Conservation (phyloP, 2,888 invertebrate genomes). For the Cheilosia impressa region DNA sequence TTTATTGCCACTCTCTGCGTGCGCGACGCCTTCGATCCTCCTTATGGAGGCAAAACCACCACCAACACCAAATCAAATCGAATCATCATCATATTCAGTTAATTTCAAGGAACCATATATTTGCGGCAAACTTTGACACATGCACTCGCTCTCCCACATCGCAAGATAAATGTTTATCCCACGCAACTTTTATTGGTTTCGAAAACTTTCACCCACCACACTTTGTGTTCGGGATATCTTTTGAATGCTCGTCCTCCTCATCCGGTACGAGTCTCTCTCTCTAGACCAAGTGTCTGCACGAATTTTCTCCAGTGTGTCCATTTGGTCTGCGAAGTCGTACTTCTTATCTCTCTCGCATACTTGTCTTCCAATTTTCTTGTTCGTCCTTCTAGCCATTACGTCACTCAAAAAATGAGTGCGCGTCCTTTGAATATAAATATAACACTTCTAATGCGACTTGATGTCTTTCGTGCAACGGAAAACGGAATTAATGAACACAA, state of each 20-base stretch:
- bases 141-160: neutral
- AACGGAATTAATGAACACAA: slow-evolving; percentile 29
- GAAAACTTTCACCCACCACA: slow-evolving; percentile 31
- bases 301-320: slow-evolving; percentile 13
- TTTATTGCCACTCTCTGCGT: neutral
- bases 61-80: neutral
- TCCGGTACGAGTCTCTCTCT: slow-evolving; percentile 9
- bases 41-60: no score
- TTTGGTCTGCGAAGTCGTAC: slow-evolving; percentile 3
- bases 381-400: neutral
- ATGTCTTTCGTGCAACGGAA: slow-evolving; percentile 12
- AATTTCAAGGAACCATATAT: slow-evolving; percentile 2
- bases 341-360: slow-evolving; percentile 11
- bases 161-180: neutral
- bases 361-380: neutral
- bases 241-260: neutral
- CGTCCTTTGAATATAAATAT: slow-evolving; percentile 40
- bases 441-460: slow-evolving; percentile 1
- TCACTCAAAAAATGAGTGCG: neutral
- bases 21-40: neutral
- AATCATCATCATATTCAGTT: slow-evolving; percentile 27
- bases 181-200: slow-evolving; percentile 31
- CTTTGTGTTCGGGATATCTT: neutral
- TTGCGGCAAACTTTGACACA: slow-evolving; percentile 25
- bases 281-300: slow-evolving; percentile 23